Base-by-base conservation (phyloP, 2,888 invertebrate genomes). In the Dryobotodes eremita region DNA sequence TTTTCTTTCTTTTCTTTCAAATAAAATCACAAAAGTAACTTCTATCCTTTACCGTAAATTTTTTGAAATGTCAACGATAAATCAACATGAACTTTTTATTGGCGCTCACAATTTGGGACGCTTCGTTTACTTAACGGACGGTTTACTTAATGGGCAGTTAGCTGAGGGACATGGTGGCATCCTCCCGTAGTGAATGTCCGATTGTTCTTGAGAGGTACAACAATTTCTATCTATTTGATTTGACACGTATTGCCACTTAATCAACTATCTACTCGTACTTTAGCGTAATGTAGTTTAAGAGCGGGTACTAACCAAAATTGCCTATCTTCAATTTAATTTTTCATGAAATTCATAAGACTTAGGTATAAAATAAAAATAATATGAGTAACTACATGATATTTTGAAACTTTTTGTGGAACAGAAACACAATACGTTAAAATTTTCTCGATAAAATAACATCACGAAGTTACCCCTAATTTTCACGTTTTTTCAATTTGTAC, bases 51-150 rank as follows among this genome's bases (percentile, higher is more conserved):
- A 66, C 62, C 48, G 65, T 76, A 71, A 48, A 66, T 71, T 85
- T 76, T 80, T 77, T 75, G 46, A 75, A 84, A 82, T 77, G 78
- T 80, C 80, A 77, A 75, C 77, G 75, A 80, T 83, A 81, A 84
- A 88, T 86, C 84, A 88, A 86, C 79, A 68, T 11, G 65, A 77
- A 84, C 57, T 85, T 89, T 85, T 85, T 85, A 84, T 88, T 80
- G 71, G 72, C 48, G 75, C 72, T 79, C 76, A 76, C 85, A 85
- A 90, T 90, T 79, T 64, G n/a, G 46, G 73, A 68, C 65, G 76
- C 82, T 83, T 89, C 83, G 82, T 89, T 89, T 86, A 82, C 75
- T 80, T 75, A 80, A 65, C 64, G 74, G 59, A 36, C 65, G 48
- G 82, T 84, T 86, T 75, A 64, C 61, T 79, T 72, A 84, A 64